phyloP scores from a whole-genome alignment of 2,888 invertebrate genomes.

The Ichneumoninae sp. region DNA sequence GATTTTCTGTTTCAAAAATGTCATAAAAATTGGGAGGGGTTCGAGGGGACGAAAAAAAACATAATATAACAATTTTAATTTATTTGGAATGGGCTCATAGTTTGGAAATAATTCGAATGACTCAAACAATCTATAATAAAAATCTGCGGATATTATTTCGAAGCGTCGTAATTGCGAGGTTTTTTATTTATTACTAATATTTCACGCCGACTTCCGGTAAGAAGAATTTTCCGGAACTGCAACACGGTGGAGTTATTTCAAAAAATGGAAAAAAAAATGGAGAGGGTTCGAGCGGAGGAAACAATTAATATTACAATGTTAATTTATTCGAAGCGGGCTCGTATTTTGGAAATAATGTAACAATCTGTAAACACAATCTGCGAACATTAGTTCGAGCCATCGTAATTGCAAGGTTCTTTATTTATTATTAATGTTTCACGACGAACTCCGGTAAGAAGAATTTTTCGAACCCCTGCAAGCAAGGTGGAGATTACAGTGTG shows the following conservation, averaged over 20 bases:
- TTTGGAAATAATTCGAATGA: not conserved
- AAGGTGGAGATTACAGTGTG: slow-evolving; percentile 50
- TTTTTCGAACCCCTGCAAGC: slow-evolving; percentile 3
- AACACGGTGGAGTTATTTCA: not conserved
- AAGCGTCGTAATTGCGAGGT: not conserved
- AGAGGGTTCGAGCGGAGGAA: too few species aligned
- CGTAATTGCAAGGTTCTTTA: not conserved
- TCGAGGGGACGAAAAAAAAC: too few species aligned
- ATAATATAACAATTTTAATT: too few species aligned
- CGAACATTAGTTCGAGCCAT: not conserved
- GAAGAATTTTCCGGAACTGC: slow-evolving; percentile 1
- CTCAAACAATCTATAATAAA: not conserved
- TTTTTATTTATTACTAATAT: slow-evolving; percentile 19
- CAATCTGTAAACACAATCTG: too few species aligned
- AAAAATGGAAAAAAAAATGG: too few species aligned
- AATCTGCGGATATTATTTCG: not conserved
- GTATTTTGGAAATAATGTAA: too few species aligned
- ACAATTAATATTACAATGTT: too few species aligned
- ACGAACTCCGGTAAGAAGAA: not conserved
- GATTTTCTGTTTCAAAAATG: not conserved
- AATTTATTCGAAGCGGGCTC: too few species aligned
- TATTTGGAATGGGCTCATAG: too few species aligned
- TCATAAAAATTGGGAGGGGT: not conserved
- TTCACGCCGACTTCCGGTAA: not conserved
- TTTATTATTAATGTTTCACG: slow-evolving; percentile 29